Evolutionary conservation across 2,113 vertebrate species (phyloP), one percentile per base, ranked within the genome.

Genomic region (Cynopterus brachyotis): DNA sequence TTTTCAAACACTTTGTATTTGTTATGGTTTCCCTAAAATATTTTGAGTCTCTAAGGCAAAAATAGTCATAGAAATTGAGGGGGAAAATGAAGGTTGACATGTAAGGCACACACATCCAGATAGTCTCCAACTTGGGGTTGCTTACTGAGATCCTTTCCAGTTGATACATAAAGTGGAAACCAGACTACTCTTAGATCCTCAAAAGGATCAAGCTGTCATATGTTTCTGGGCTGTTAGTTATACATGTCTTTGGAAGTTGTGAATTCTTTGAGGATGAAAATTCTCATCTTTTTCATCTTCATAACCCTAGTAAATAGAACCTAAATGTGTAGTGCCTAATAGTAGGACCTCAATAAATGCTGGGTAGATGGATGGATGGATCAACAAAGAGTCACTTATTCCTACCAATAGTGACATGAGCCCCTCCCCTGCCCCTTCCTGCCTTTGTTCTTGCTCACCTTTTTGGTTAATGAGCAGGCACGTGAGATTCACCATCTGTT

Each of bases 1-100:
- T 94, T 94, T 42, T 62, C 75, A 82, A 94, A 69, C 37, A 40
- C 47, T 47, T 82, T 80, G 26, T 55, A 55, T 76, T 91, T 87
- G 53, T 55, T 90, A n/a, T 42, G 35, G 0, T 69, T 32, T 69
- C 7, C 2, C 42, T 70, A 70, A 87, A 88, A 55, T 81, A 81
- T 94, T 70, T 75, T 83, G 35, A 96, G 75, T 69, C 67, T 66
- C 17, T 28, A 67, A 82, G 35, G 53, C 55, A 89, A 92, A 92
- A 94, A 87, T 76, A 57, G 50, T 35, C 50, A 42, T 28, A 82
- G 92, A 93, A 89, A 78, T 26, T 53, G 69, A 82, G 15, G 32
- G 59, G 79, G 53, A 0, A 35, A 69, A 35, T 69, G 50, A 94
- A 87, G 12, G 9, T 82, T 75, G 45, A n/a, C 4, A 50, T 75